Evolutionary conservation across 1,140 invertebrate genomes (phyloP), one percentile per base, ranked within the genome.

Genomic region (Laupala kohalensis): DNA sequence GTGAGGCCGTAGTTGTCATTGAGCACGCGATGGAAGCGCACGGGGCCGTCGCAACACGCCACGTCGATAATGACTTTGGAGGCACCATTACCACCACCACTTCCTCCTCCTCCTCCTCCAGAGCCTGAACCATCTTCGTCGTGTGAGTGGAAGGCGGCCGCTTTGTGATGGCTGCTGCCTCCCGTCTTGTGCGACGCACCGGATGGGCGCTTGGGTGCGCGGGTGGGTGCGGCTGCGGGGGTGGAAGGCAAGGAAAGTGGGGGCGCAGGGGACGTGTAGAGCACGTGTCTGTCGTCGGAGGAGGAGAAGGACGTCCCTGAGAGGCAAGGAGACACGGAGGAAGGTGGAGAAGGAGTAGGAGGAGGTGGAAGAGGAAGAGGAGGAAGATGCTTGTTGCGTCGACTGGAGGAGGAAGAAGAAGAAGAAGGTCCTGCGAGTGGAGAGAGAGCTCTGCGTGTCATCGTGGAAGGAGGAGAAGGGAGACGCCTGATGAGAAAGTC

Each of bases 41-140:
- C 91, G 0, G 92, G 93, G 0, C 92, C 92, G 79, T 95, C 93
- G 79, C 92, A 94, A 66, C 90, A 93, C 6, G 92, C 93, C 6
- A 92, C 93, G 79, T 94, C 92, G 69, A 92, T 83, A 1, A 93
- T 87, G 15, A 89, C 85, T 73, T 84, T 84, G 81, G 25, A 25
- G 64, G 25, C 62, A 71, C 69, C 15, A 65, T 19, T 24, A 5
- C n/a, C 62, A 4, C 2, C 69, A 15, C 23, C 69, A n/a, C n/a
- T n/a, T n/a, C n/a, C n/a, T n/a, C n/a, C n/a, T n/a, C n/a, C n/a
- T n/a, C n/a, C n/a, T n/a, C n/a, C n/a, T n/a, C n/a, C n/a, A n/a
- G n/a, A n/a, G 37, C 37, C 37, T 2, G 37, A 9, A 19, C 19
- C 37, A 19, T 53, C 37, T 53, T 53, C 9, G 37, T 19, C 37